A percentile compares a stretch with the other conserved stretches of the same genome.
These are phyloP conservation scores for Limosa lapponica DNA, from an alignment of 2,797 vertebrate species.

Conservation along the genomic window DNA sequence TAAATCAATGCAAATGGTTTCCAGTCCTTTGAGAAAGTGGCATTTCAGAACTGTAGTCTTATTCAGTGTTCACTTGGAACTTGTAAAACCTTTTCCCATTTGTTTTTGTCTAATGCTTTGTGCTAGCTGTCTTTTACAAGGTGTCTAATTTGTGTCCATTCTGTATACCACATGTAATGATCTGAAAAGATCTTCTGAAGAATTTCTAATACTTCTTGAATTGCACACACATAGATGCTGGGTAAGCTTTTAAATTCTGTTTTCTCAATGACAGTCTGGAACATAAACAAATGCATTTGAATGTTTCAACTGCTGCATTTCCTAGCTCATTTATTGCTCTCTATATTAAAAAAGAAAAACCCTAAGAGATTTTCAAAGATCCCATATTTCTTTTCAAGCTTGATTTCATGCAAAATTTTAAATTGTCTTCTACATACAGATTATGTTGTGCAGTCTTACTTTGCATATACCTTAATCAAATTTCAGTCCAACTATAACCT, in stretches of 20 bases:
- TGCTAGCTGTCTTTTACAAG: background rate
- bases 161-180: background rate
- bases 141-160: background rate
- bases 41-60: background rate
- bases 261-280: background rate
- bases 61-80: background rate
- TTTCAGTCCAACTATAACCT: background rate
- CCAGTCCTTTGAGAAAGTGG: background rate
- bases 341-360: background rate
- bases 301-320: background rate
- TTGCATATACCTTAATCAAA: background rate
- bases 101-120: background rate
- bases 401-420: background rate
- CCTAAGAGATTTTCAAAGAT: background rate
- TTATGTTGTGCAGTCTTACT: background rate
- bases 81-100: background rate
- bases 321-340: background rate
- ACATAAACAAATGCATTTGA: background rate
- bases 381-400: background rate
- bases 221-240: accelerated
- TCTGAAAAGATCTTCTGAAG: background rate
- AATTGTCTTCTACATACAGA: background rate
- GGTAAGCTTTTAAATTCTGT: background rate
- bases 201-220: background rate
- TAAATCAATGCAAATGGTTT: background rate